A percentile compares a stretch with the other conserved stretches of the same genome.
Conservation (phyloP, 2,888 invertebrate species). For the Pyrocoelia pectoralis region DNA sequence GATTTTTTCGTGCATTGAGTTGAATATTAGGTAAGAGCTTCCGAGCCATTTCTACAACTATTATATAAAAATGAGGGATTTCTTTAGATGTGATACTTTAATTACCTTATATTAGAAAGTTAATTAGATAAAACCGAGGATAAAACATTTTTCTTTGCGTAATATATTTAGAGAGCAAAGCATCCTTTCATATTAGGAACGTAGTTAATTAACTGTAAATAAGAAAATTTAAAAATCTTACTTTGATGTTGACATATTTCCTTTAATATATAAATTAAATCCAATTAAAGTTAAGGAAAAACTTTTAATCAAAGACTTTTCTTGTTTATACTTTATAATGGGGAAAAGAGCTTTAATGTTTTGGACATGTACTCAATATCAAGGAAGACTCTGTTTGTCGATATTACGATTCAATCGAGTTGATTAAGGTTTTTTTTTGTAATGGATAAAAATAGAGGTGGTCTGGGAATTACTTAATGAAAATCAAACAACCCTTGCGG, state of each 20-base stretch:
- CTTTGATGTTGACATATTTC: not conserved
- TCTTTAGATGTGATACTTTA: too few relatives aligned
- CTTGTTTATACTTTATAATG: not conserved
- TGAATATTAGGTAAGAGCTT: not conserved
- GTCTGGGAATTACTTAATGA: constrained; percentile 30
- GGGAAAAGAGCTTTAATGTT: not conserved
- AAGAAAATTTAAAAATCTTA: not conserved
- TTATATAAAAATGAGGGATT: not conserved
- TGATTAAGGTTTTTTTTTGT: constrained; percentile 25
- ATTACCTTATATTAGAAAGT: too few relatives aligned
- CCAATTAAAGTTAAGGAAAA: not conserved
- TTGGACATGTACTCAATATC: constrained; percentile 19
- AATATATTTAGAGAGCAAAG: too few relatives aligned
- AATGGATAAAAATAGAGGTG: constrained; percentile 22
- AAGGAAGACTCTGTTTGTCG: constrained; percentile 19
- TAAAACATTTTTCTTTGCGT: too few relatives aligned
- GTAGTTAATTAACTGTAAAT: too few relatives aligned
- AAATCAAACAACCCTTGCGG: constrained; percentile 26
- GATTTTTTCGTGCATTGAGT: too few relatives aligned
- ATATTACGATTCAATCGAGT: constrained; percentile 27
- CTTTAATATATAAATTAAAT: not conserved
- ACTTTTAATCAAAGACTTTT: not conserved
- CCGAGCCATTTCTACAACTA: not conserved
- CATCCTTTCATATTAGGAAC: too few relatives aligned
- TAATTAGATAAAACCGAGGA: too few relatives aligned